Base-by-base conservation (phyloP, 2,113 vertebrate species). In the Ciconia maguari region DNA sequence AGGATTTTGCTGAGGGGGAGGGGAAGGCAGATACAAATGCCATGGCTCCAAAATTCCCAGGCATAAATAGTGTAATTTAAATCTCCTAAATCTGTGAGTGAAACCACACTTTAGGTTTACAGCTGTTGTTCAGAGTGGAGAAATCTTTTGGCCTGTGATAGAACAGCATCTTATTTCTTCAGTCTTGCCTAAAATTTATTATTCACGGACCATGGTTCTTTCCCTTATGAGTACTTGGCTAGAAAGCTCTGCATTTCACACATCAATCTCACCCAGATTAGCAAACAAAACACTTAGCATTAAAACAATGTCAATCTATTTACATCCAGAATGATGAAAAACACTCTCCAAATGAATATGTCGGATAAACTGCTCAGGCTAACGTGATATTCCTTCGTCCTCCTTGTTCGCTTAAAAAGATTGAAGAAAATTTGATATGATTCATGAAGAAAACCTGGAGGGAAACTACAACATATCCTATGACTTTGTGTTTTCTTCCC, bases 261-360 rank as follows among this genome's bases (percentile, higher is more conserved):
- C 87, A 96, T 93, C 93, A 96, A 79, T 91, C 96, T 97, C 76
- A 70, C 25, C 29, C 11, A 3, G 94, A 93, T 97, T 97, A 98
- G 96, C 86, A 98, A 97, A 95, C 94, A 97, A 98, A 98, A 96
- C 91, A 97, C 64, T 97, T 54, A 84, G 65, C 68, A 87, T 74
- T 94, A 91, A 95, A 95, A 85, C 81, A 94, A 68, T 42, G 83
- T 96, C 94, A 90, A 79, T 34, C 74, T 97, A 80, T 93, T 97
- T 94, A 84, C 91, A 79, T 58, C 89, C 12, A 93, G 89, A 94
- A 89, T 22, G 83, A 95, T 83, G 70, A 70, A 96, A 96, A 97
- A 95, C 96, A 71, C 71, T 74, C 52, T 94, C 68, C 42, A 89
- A 77, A 62, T 3, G 7, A 72, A 64, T 4, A 7, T 32, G 22